Evolutionary conservation across 53 echinoderm and acorn worm genomes (phyloP).

Genomic region (Echinarachnius parma): DNA sequence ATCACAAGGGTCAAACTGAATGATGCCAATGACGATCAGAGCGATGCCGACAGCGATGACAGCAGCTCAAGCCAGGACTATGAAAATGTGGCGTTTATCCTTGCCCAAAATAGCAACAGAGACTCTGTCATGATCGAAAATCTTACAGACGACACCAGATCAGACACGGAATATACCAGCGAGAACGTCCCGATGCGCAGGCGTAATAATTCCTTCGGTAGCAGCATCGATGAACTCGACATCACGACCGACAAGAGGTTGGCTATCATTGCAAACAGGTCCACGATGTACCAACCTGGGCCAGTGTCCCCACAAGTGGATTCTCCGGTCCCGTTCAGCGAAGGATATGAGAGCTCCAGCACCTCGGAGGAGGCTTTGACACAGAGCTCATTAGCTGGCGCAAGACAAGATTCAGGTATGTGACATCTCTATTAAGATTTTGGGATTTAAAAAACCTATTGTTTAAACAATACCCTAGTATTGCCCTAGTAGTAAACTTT

Average conservation of each 20-base stretch:
- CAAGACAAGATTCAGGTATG: conserved; percentile 26
- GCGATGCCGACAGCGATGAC: neutral
- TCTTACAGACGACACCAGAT: neutral
- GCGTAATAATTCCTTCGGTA: conserved; percentile 4
- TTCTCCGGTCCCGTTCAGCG: conserved; percentile 17
- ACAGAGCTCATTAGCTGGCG: neutral
- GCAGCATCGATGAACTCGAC: conserved; percentile 20
- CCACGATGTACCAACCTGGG: no score
- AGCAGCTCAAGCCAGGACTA: conserved; percentile 15
- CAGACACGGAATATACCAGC: conserved; percentile 23
- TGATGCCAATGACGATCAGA: neutral
- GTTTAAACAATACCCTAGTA: no score
- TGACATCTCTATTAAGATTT: neutral
- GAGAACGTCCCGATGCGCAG: neutral
- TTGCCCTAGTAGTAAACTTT: no score
- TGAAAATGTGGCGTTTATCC: conserved; percentile 20
- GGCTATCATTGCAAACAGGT: conserved; percentile 4
- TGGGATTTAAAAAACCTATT: neutral
- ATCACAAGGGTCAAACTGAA: neutral
- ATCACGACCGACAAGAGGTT: conserved; percentile 27
- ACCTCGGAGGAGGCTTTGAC: conserved; percentile 18
- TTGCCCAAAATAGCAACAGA: conserved; percentile 2
- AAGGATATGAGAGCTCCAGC: conserved; percentile 39
- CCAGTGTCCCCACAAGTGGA: neutral
- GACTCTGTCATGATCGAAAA: neutral